phyloP scores from a whole-genome alignment of 2,113 vertebrate species.

The Perognathus longimembris region DNA sequence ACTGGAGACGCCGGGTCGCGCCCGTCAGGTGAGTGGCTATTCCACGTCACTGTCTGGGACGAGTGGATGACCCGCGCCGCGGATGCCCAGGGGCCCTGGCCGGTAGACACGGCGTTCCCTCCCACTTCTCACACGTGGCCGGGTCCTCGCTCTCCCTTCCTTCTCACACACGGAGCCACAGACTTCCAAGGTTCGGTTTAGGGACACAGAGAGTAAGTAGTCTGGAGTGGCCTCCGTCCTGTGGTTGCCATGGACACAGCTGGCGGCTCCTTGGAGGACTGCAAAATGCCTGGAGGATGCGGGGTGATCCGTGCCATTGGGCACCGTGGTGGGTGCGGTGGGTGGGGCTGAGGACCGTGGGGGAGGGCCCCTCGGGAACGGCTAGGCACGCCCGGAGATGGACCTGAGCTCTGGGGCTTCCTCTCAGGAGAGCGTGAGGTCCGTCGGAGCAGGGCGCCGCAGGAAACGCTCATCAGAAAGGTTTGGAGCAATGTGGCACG shows the following conservation, averaged over 20 bases:
- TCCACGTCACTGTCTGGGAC: neutral
- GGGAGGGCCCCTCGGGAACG: no score
- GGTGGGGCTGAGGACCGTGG: neutral
- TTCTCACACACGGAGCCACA: neutral
- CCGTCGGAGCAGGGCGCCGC: neutral
- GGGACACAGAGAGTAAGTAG: neutral
- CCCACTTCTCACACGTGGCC: accelerated
- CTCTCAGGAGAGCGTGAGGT: neutral
- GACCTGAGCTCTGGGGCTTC: neutral
- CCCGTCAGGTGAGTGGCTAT: neutral
- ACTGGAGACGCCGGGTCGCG: no score
- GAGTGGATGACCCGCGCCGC: no score
- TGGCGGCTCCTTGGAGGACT: neutral
- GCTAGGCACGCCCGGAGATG: neutral
- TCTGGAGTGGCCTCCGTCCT: neutral
- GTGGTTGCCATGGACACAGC: neutral
- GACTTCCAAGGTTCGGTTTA: neutral
- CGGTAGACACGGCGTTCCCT: accelerated
- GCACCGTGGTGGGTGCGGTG: no score
- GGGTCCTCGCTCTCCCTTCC: neutral
- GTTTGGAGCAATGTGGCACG: neutral
- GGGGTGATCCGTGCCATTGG: neutral
- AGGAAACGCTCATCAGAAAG: neutral
- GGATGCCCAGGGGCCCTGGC: neutral
- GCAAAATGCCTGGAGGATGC: neutral